These are phyloP conservation scores for Probaryconus sp. DNA, from an alignment of 1,140 invertebrate species.

Conservation along the genomic window DNA sequence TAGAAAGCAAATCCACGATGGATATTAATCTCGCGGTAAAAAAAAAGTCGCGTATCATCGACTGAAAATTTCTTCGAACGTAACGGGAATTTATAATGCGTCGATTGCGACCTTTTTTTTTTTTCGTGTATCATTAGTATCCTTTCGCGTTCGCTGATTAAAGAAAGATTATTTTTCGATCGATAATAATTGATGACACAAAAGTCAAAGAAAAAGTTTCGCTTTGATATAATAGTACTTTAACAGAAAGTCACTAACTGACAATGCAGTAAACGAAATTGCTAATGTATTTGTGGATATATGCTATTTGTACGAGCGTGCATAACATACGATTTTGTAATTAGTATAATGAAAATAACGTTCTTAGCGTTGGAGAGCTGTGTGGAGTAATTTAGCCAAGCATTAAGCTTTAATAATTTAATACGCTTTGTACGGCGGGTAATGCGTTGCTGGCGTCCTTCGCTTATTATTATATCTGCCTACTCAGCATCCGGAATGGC, in stretches of 20 bases:
- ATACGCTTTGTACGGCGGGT: slow-evolving; percentile 62
- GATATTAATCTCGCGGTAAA: slow-evolving; percentile 55
- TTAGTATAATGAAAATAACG: slow-evolving; percentile 58
- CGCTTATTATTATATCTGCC: slow-evolving; percentile 55
- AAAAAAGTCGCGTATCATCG: slow-evolving; percentile 36
- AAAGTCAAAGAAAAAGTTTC: no score
- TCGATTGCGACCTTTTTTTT: no score
- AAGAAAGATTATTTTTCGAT: no score
- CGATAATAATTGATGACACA: no score
- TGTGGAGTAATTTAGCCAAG: slow-evolving; percentile 50
- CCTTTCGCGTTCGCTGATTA: no score
- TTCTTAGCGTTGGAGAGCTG: slow-evolving; percentile 41
- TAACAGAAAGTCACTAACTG: no score
- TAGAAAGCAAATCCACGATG: slow-evolving; percentile 50
- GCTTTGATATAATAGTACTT: no score
- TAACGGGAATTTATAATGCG: no score
- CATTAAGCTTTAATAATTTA: slow-evolving; percentile 66
- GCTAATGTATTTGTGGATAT: no score
- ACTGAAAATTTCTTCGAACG: background rate
- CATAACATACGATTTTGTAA: slow-evolving; percentile 23
- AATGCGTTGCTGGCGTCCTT: slow-evolving; percentile 46
- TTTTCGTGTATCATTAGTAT: no score
- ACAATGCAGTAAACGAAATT: no score
- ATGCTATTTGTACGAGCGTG: no score
- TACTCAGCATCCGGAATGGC: slow-evolving; percentile 51